These are phyloP conservation scores for Parazoanthus darwini DNA, from an alignment of 92 coral and sea anemone species.

Conservation along the genomic window DNA sequence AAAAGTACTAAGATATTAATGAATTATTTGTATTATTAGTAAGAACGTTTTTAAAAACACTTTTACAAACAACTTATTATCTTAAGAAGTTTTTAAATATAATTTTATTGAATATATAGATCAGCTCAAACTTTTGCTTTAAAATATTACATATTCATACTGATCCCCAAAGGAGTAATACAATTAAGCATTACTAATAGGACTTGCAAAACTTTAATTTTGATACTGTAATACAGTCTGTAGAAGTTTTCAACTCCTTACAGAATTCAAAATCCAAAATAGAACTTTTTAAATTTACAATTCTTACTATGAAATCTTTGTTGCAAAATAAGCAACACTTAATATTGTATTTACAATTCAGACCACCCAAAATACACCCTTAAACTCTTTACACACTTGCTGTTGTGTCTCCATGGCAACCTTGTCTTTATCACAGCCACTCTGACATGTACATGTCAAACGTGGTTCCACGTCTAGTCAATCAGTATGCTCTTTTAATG, in stretches of 20 bases:
- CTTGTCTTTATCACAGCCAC: not conserved
- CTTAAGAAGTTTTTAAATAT: no score
- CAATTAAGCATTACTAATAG: not conserved
- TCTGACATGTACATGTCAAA: not conserved
- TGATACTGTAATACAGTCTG: no score
- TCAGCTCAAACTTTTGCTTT: no score
- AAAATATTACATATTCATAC: no score
- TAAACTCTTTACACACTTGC: constrained; percentile 34
- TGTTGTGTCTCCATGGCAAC: not conserved
- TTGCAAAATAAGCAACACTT: not conserved
- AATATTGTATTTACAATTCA: constrained; percentile 20
- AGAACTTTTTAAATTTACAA: not conserved
- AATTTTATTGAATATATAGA: no score
- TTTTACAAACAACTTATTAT: no score
- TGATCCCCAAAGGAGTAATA: no score
- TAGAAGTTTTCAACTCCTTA: not conserved
- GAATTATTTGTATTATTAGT: no score
- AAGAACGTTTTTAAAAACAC: no score
- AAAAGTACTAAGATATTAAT: no score
- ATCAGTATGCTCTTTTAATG: constrained; percentile 27
- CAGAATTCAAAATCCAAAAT: not conserved
- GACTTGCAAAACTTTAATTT: not conserved
- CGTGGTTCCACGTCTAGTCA: constrained; percentile 34
- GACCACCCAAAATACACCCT: constrained; percentile 34
- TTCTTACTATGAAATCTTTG: not conserved